Evolutionary conservation across 2,797 vertebrate genomes (phyloP).

Genomic region (Chromis chromis): DNA sequence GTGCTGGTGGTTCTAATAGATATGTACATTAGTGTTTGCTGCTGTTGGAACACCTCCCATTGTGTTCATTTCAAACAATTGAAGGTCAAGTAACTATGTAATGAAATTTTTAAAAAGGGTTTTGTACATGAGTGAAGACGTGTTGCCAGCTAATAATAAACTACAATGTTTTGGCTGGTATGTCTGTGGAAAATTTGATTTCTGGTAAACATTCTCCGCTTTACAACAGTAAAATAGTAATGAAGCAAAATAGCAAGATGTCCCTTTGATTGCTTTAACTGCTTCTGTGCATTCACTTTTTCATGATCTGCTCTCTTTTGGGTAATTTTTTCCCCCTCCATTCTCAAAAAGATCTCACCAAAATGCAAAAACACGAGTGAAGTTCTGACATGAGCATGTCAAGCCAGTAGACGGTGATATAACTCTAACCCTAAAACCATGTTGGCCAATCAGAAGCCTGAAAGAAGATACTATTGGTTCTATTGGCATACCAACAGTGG

Average conservation of each 20-base stretch:
- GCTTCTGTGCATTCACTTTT: too few relatives aligned
- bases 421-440: too few relatives aligned
- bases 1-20: conserved; percentile 23
- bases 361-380: too few relatives aligned
- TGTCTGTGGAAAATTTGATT: conserved; percentile 10
- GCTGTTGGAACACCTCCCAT: conserved; percentile 6
- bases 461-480: too few relatives aligned
- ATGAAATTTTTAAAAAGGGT: background rate
- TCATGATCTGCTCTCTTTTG: too few relatives aligned
- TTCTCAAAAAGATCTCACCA: too few relatives aligned
- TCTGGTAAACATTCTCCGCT: background rate
- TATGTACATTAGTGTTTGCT: conserved; percentile 9
- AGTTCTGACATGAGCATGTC: too few relatives aligned
- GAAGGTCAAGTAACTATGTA: conserved; percentile 33
- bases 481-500: too few relatives aligned
- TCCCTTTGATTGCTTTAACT: too few relatives aligned
- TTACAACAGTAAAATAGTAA: background rate
- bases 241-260: background rate
- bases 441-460: too few relatives aligned
- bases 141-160: background rate
- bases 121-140: background rate
- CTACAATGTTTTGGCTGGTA: background rate
- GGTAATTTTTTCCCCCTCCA: too few relatives aligned
- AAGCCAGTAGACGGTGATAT: too few relatives aligned
- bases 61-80: conserved; percentile 23